Percentiles rank a stretch among this genome's conserved stretches.
Evolutionary conservation across 2,888 invertebrate species (phyloP).

Genomic region (Parelbella ahira): DNA sequence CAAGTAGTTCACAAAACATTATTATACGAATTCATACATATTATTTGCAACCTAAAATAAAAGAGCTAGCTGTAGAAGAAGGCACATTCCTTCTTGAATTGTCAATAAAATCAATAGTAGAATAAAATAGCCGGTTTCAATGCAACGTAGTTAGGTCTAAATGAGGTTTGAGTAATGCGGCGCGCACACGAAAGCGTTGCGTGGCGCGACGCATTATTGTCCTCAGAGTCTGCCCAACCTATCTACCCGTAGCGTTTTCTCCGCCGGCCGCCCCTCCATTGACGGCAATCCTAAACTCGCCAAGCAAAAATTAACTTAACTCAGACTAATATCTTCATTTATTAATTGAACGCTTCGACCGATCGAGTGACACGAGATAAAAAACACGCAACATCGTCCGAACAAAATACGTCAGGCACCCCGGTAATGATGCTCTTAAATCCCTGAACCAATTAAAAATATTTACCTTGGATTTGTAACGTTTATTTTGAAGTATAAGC

Average conservation of each 20-base stretch:
- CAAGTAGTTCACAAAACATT: too few species aligned
- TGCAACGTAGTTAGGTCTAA: slow-evolving; percentile 73
- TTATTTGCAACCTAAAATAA: too few species aligned
- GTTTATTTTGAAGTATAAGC: slow-evolving; percentile 57
- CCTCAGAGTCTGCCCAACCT: slow-evolving; percentile 32
- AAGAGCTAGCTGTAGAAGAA: too few species aligned
- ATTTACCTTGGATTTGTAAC: slow-evolving; percentile 57
- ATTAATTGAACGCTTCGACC: too few species aligned
- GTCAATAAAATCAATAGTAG: slow-evolving; percentile 76
- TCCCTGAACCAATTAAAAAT: slow-evolving; percentile 57
- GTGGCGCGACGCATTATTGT: slow-evolving; percentile 53
- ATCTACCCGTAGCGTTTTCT: slow-evolving; percentile 29
- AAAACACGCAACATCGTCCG: neutral
- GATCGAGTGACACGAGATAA: too few species aligned
- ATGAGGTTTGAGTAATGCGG: slow-evolving; percentile 78
- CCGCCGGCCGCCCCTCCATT: slow-evolving; percentile 31
- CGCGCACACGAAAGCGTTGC: slow-evolving; percentile 65
- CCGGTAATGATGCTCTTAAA: slow-evolving; percentile 29
- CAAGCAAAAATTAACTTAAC: too few species aligned
- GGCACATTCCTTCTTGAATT: slow-evolving; percentile 51
- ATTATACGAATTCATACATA: too few species aligned
- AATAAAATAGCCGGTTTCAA: slow-evolving; percentile 75
- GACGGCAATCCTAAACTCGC: too few species aligned
- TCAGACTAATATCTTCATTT: too few species aligned
- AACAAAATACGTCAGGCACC: slow-evolving; percentile 3